Conservation (phyloP, 92 coral and sea anemone genomes). For the Parazoanthus swiftii region DNA sequence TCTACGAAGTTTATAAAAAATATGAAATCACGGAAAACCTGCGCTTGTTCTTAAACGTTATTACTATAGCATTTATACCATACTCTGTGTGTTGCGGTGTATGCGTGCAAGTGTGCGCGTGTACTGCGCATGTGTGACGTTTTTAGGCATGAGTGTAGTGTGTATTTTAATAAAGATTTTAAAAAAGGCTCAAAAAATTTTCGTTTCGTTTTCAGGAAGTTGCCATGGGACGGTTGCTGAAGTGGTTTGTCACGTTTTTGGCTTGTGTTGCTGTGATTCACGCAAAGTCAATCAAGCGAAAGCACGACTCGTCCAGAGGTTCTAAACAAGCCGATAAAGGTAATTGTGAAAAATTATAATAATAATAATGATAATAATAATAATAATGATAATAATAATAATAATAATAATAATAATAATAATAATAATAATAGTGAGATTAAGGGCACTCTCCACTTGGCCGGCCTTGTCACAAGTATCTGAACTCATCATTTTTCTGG, state of each 20-base stretch:
- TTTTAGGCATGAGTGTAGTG: too few species aligned
- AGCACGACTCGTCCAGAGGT: neutral
- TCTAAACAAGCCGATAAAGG: neutral
- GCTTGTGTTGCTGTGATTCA: conserved; percentile 10
- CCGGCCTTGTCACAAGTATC: neutral
- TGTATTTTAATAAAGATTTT: too few species aligned
- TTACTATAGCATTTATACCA: too few species aligned
- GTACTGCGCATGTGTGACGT: too few species aligned
- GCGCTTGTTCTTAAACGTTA: too few species aligned
- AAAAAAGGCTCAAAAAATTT: neutral
- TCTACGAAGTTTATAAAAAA: too few species aligned
- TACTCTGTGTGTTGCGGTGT: too few species aligned
- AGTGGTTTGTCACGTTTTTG: neutral
- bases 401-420: too few species aligned
- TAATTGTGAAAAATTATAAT: neutral
- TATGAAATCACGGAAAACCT: too few species aligned
- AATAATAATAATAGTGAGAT: neutral
- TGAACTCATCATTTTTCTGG: neutral
- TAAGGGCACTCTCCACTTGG: neutral
- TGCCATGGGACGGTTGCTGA: conserved; percentile 23
- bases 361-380: too few species aligned
- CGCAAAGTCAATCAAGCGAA: conserved; percentile 31
- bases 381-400: too few species aligned
- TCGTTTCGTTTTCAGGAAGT: neutral
- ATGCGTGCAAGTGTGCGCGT: too few species aligned